Evolutionary conservation across 2,113 vertebrate species (phyloP).

Genomic region (Corvus hawaiiensis): DNA sequence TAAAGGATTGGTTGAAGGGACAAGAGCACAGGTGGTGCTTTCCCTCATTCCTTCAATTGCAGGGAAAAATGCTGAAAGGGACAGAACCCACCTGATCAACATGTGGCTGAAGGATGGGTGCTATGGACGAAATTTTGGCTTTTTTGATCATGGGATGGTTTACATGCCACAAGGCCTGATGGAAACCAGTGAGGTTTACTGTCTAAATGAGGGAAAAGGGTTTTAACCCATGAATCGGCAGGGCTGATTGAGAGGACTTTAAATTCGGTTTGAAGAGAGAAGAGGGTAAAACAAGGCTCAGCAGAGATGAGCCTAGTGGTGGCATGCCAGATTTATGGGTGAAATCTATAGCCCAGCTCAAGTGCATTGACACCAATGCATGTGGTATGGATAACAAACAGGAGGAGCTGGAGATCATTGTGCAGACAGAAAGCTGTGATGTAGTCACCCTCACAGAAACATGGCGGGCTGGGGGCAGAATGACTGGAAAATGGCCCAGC

Average conservation of each 20-base stretch:
- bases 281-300: background rate
- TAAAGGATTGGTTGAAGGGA: background rate
- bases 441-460: background rate
- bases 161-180: background rate
- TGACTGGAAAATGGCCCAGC: background rate
- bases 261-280: background rate
- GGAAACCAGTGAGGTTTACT: background rate
- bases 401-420: background rate
- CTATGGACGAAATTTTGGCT: background rate
- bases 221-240: rapidly evolving
- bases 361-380: background rate
- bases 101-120: background rate
- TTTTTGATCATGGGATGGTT: background rate
- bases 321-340: background rate
- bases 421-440: background rate
- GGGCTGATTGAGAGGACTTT: background rate
- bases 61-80: background rate
- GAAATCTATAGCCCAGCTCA: background rate
- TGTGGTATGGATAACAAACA: background rate
- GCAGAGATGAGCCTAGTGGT: background rate
- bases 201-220: background rate
- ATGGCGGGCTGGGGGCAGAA: background rate
- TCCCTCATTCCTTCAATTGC: background rate
- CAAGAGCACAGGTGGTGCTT: background rate
- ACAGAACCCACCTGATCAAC: background rate